These are phyloP conservation scores for Papilio dardanus DNA, from an alignment of 1,140 invertebrate species.

Conservation along the genomic window DNA sequence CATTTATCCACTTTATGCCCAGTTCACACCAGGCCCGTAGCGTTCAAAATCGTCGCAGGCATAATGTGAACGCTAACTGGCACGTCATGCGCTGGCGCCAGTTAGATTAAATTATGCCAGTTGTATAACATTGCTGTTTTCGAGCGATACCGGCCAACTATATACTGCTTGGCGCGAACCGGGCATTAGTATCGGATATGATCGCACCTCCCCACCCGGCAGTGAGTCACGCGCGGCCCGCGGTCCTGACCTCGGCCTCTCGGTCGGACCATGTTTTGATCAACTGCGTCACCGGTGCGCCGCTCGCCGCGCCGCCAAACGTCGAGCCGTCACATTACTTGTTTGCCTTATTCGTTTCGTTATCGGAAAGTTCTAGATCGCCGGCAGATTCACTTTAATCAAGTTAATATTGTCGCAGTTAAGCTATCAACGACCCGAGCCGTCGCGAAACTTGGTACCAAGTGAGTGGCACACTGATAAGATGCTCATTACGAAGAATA, in stretches of 20 bases:
- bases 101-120: too few species aligned
- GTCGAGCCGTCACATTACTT: background rate
- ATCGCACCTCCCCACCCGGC: background rate
- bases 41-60: too few species aligned
- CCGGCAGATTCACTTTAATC: background rate
- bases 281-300: background rate
- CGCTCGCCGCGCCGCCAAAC: background rate
- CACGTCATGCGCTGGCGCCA: too few species aligned
- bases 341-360: background rate
- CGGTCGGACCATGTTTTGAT: constrained; percentile 1
- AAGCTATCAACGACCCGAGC: background rate
- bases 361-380: constrained; percentile 18
- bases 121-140: too few species aligned
- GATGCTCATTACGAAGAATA: background rate
- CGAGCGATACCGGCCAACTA: too few species aligned
- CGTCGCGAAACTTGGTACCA: background rate
- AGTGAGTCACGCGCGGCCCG: constrained; percentile 8
- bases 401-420: background rate
- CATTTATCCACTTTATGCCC: too few species aligned
- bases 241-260: background rate
- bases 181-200: too few species aligned
- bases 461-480: background rate
- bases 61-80: too few species aligned
- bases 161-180: too few species aligned
- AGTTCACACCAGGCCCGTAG: too few species aligned